Base-by-base conservation (phyloP, 1,140 invertebrate species). In the Drosophila oshimai region DNA sequence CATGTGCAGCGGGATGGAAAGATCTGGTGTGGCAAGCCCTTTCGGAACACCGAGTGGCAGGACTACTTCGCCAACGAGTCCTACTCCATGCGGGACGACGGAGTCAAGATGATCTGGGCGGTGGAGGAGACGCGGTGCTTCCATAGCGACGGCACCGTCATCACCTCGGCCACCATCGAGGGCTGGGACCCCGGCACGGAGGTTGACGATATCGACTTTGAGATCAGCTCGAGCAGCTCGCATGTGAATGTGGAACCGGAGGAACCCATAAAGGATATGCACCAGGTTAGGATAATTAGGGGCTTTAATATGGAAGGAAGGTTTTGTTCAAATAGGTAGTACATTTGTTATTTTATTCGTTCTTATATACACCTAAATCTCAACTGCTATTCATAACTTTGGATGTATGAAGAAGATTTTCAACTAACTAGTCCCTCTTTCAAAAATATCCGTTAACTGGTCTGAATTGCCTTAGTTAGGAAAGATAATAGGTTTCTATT, bases 21-120 rank as follows among this genome's bases (percentile, higher is more conserved):
- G 18, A 86, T 86, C 10, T 55, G 58, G 18, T 86, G 80, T 15
- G 81, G 26, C 4, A 69, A 75, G 17, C 80, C 80, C 7, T 60
- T 50, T 2, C 51, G 39, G 3, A 72, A 84, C 6, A 68, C 65
- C 4, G 89, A 90, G 34, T 90, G 89, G 84, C 84, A 89, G 12
- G 89, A 90, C 51, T 90, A 90, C 13, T 83, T n/a, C 37, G 69
- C 47, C n/a, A 89, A 90, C 29, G 89, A 90, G 46, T 34, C 65
- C 24, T 90, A 89, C 41, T 36, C 80, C 0, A 74, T 84, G 72
- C 89, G 89, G 2, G 62, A 72, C 9, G 89, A 90, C 57, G 84
- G 84, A 4, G 67, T 90, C 4, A 74, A 73, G 4, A 67, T 90
- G 58, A 36, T 90, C 29, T 90, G 89, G 89, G 54, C 74, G 0